Percentiles rank a stretch among this genome's conserved stretches.
Conservation (phyloP, 2,113 vertebrate genomes). For the Astur gentilis region DNA sequence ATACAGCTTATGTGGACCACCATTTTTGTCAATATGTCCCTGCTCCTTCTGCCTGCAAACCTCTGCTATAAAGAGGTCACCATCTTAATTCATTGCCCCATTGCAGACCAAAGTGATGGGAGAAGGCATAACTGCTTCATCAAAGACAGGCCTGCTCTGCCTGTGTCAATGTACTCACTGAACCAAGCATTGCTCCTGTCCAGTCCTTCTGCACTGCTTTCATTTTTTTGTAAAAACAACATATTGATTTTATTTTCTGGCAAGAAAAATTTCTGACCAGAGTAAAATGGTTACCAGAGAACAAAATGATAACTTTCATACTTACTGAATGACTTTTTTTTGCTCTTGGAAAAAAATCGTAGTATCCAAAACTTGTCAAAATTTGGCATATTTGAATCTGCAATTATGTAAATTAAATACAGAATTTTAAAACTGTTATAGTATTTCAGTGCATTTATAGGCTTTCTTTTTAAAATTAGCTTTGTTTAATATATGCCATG, state of each 20-base stretch:
- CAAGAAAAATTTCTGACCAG: background rate
- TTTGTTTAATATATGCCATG: background rate
- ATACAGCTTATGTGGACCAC: background rate
- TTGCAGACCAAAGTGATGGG: background rate
- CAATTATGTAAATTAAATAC: background rate
- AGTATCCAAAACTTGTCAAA: background rate
- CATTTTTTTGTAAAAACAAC: background rate
- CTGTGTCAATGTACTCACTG: background rate
- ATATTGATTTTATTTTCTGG: constrained; percentile 38
- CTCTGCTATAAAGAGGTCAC: background rate
- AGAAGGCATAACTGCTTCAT: background rate
- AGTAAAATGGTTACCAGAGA: background rate
- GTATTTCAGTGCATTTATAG: background rate
- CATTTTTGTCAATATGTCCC: background rate
- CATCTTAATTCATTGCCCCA: background rate
- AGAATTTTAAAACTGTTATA: background rate
- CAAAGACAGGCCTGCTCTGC: background rate
- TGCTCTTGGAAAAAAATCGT: background rate
- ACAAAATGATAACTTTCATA: background rate
- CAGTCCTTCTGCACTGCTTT: background rate
- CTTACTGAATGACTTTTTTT: background rate
- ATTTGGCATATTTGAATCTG: background rate
- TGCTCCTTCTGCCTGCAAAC: background rate
- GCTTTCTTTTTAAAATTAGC: background rate
- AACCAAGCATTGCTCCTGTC: background rate